Evolutionary conservation across 53 echinoderm and acorn worm species (phyloP).

Genomic region (Apostichopus leukothele): DNA sequence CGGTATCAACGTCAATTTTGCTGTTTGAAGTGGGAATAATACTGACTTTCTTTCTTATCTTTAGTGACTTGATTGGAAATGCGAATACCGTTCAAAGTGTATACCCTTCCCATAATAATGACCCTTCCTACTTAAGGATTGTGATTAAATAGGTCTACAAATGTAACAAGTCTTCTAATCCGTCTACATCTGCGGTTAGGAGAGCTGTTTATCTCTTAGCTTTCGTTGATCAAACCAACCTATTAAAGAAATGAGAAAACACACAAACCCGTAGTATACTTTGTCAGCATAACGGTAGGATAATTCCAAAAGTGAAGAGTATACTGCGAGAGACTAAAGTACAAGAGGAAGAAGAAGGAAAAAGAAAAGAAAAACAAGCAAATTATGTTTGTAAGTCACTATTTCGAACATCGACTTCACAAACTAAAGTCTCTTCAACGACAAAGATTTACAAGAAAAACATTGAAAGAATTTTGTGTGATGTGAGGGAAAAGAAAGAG

Average conservation of each 20-base stretch:
- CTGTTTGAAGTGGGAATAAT: too few species aligned
- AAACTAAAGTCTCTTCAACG: not conserved
- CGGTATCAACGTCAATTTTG: too few species aligned
- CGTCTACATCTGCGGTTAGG: not conserved
- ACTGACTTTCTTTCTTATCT: too few species aligned
- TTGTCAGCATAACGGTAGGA: not conserved
- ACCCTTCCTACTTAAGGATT: too few species aligned
- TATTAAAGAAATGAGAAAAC: not conserved
- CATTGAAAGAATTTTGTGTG: not conserved
- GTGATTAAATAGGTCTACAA: too few species aligned
- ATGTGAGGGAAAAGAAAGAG: not conserved
- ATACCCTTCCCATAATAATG: too few species aligned
- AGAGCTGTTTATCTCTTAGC: not conserved
- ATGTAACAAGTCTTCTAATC: not conserved
- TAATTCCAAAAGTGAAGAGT: not conserved
- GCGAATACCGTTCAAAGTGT: too few species aligned
- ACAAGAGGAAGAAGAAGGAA: too few species aligned
- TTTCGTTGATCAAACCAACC: not conserved
- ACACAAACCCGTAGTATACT: not conserved
- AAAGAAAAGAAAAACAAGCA: too few species aligned
- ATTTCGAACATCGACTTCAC: not conserved
- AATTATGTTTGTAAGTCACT: conserved; percentile 15
- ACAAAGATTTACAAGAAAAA: conserved; percentile 16
- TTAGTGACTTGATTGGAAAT: too few species aligned
- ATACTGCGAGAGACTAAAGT: not conserved